A percentile compares a stretch with the other conserved stretches of the same genome.
Evolutionary conservation across 2,888 invertebrate genomes (phyloP).

Genomic region (Hipparchia sbordonii): DNA sequence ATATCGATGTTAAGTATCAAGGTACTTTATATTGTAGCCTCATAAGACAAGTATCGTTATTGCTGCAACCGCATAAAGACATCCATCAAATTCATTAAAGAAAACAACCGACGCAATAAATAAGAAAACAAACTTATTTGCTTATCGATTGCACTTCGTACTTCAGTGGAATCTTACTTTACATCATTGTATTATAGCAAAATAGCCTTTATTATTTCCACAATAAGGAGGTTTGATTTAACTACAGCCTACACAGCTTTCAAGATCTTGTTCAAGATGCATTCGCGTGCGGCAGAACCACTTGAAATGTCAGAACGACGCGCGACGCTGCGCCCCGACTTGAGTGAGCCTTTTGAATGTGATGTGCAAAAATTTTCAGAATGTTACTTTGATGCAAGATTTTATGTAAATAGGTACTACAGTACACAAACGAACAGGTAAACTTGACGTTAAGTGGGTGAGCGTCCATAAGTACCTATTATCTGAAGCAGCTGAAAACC

Average conservation of each 20-base stretch:
- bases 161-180: background rate
- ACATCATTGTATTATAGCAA: background rate
- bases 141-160: slow-evolving; percentile 18
- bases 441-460: too few species aligned
- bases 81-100: background rate
- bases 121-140: slow-evolving; percentile 10
- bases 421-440: too few species aligned
- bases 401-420: too few species aligned
- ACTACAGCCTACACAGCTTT: slow-evolving; percentile 6
- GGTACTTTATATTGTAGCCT: too few species aligned
- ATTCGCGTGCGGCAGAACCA: slow-evolving; percentile 3
- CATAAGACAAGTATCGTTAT: background rate
- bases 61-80: background rate
- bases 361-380: background rate
- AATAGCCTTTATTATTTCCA: background rate
- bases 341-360: background rate
- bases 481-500: too few species aligned
- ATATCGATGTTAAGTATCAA: background rate
- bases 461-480: too few species aligned
- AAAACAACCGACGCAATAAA: slow-evolving; percentile 7
- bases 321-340: background rate
- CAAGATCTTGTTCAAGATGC: background rate
- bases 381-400: background rate
- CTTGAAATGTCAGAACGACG: slow-evolving; percentile 6
- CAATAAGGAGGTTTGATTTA: slow-evolving; percentile 3